Evolutionary conservation across 2,797 vertebrate species (phyloP), one percentile per base, ranked within the genome.

Genomic region (Tokudaia muenninki): DNA sequence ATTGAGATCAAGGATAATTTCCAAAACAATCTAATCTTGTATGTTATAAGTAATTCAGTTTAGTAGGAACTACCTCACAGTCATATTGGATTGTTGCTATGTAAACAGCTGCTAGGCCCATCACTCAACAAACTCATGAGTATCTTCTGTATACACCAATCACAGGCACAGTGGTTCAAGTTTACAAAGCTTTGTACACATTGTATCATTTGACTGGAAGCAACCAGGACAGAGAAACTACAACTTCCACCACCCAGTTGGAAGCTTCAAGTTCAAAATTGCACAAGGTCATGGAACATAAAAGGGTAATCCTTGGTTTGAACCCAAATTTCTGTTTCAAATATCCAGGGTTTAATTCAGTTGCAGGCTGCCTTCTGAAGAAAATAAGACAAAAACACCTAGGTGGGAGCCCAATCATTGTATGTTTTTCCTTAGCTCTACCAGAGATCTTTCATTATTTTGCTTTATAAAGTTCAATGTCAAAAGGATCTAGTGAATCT

Each of bases 371-470:
- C 14, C 16, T 12, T 92, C 59, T 63, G 47, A 24, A 80, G 41
- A 72, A 88, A 96, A 83, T 29, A 87, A 26, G 59, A 82, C 65
- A 78, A 61, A 89, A 31, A 65, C 22, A 88, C 14, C 47, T 19
- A 41, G 31, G 55, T 47, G 6, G 75, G 65, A 9, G 0, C 72
- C 17, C 50, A 50, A 72, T 24, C 21, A 82, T 2, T 41, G 31
- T 31, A 1, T 57, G 21, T 37, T 78, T 63, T 26, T 83, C 57
- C 19, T 55, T 34, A 22, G 5, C 74, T 17, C 12, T 3, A 4
- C 0, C 0, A 41, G 2, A 19, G 26, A 57, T 4, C 57, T 83
- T n/a, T 57, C 1, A 2, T 5, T 52, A 0, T 74, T 57, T 77
- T 17, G 34, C 24, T 37, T 47, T 19, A 22, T 26, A 10, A 41